phyloP scores from a whole-genome alignment of 2,113 vertebrate genomes.

The Epinephelus fuscoguttatus region DNA sequence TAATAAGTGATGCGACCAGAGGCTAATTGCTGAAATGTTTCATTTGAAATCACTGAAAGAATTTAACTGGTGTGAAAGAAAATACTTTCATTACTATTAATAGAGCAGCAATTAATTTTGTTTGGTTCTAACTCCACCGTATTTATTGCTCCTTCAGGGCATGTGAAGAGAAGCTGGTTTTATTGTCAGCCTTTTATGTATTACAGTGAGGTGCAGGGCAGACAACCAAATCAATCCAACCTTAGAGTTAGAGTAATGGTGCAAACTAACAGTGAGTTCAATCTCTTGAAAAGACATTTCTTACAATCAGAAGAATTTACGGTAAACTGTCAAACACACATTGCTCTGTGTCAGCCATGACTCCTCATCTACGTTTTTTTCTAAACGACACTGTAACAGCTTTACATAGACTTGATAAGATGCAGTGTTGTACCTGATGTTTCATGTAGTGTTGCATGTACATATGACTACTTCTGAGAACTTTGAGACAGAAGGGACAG shows the following conservation, averaged over 20 bases:
- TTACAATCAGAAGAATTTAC: constrained; percentile 12
- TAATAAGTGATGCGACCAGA: background rate
- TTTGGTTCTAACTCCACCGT: constrained; percentile 43
- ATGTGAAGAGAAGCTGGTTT: constrained; percentile 48
- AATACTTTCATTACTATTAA: constrained; percentile 41
- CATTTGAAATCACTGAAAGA: constrained; percentile 39
- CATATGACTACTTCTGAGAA: constrained; percentile 91
- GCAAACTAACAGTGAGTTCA: constrained; percentile 55
- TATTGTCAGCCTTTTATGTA: constrained; percentile 70
- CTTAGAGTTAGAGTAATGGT: constrained; percentile 50
- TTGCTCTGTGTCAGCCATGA: too few relatives aligned
- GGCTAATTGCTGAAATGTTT: constrained; percentile 40
- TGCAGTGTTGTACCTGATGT: constrained; percentile 90
- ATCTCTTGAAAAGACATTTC: constrained; percentile 45
- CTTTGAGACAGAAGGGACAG: constrained; percentile 98
- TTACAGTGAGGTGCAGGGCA: constrained; percentile 61
- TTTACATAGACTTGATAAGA: background rate
- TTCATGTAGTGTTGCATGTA: constrained; percentile 99
- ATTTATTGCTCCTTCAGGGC: constrained; percentile 55
- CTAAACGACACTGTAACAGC: background rate
- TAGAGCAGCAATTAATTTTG: constrained; percentile 36
- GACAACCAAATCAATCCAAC: constrained; percentile 77
- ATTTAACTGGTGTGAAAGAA: background rate
- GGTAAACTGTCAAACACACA: background rate
- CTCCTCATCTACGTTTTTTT: background rate